phyloP scores from a whole-genome alignment of 2,113 vertebrate species.

The Micronisus gabar region DNA sequence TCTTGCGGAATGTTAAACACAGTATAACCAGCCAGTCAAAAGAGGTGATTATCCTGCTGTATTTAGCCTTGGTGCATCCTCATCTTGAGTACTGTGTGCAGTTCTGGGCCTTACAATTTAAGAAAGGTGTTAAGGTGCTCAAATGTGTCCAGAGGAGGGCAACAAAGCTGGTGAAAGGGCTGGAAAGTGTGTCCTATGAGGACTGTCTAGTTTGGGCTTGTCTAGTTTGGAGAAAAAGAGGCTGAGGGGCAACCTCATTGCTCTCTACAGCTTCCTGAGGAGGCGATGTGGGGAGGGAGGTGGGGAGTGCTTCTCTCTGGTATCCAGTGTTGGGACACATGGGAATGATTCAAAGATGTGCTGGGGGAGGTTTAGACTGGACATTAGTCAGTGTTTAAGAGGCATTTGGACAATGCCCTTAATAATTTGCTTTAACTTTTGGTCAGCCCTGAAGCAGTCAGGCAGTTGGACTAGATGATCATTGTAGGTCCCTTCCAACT shows the following conservation, averaged over 20 bases:
- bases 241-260: background rate
- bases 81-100: background rate
- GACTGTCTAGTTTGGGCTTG: background rate
- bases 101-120: background rate
- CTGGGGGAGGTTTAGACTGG: background rate
- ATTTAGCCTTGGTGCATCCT: background rate
- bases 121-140: background rate
- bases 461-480: background rate
- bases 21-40: background rate
- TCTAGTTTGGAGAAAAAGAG: background rate
- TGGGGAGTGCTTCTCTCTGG: background rate
- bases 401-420: background rate
- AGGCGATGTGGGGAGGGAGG: background rate
- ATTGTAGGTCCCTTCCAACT: background rate
- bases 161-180: background rate
- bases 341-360: background rate
- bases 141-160: background rate
- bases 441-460: background rate
- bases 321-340: background rate
- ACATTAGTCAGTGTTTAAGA: background rate
- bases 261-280: background rate
- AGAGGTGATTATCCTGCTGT: background rate
- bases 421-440: background rate
- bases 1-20: background rate
- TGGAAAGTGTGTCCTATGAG: background rate